Evolutionary conservation across 2,797 vertebrate genomes (phyloP).

Genomic region (Enteromius treurensis): DNA sequence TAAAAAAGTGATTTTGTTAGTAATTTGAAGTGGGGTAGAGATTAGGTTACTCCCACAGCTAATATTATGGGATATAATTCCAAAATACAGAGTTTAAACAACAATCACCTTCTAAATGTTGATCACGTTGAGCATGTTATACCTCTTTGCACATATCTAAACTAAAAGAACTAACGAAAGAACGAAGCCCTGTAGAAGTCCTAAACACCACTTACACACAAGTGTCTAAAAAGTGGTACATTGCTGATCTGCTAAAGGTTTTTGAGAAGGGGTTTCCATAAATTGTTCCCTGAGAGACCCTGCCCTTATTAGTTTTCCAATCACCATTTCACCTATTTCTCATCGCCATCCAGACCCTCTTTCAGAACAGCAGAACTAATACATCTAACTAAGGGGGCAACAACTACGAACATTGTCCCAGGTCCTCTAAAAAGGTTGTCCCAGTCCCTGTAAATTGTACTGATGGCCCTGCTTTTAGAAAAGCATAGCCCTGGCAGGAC

Average conservation of each 20-base stretch:
- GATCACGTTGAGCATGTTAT: not conserved
- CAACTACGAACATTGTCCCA: not conserved
- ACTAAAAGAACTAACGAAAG: not conserved
- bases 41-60: not conserved
- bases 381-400: not conserved
- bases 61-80: not conserved
- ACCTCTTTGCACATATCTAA: not conserved
- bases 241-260: slow-evolving; percentile 5
- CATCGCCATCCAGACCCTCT: not conserved
- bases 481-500: slow-evolving; percentile 23
- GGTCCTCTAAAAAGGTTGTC: not conserved
- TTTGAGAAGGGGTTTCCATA: slow-evolving; percentile 15
- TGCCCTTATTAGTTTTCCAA: slow-evolving; percentile 25
- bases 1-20: slow-evolving; percentile 10
- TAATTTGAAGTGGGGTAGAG: not conserved
- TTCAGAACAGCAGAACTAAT: slow-evolving; percentile 30
- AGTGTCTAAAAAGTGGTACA: slow-evolving; percentile 16
- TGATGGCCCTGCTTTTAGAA: not conserved
- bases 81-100: not conserved
- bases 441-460: slow-evolving; percentile 2
- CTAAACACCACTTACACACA: not conserved
- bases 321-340: not conserved
- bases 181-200: not conserved
- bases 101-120: not conserved
- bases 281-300: slow-evolving; percentile 56